These are phyloP conservation scores for Calephelis virginiensis DNA, from an alignment of 1,140 invertebrate species.

Conservation along the genomic window DNA sequence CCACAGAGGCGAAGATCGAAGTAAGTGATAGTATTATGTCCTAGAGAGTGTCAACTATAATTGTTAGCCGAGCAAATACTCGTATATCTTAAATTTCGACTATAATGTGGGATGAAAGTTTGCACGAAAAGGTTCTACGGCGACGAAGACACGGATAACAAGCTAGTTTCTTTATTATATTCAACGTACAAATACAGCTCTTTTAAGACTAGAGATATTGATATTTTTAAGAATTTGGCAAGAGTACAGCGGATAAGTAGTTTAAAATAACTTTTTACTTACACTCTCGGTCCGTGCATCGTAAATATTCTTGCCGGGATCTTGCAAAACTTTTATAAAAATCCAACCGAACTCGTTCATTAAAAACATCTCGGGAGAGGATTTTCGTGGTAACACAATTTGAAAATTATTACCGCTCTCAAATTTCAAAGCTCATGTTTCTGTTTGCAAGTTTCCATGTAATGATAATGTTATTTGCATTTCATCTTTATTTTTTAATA, in stretches of 20 bases:
- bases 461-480: too few relatives aligned
- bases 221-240: slow-evolving; percentile 1
- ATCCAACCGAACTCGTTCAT: slow-evolving; percentile 37
- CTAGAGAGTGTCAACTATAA: too few relatives aligned
- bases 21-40: too few relatives aligned
- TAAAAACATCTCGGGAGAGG: slow-evolving; percentile 38
- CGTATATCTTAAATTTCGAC: too few relatives aligned
- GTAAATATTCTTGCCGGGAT: slow-evolving; percentile 21
- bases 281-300: slow-evolving; percentile 14
- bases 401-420: slow-evolving; percentile 35
- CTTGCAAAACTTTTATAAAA: slow-evolving; percentile 35
- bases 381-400: slow-evolving; percentile 40
- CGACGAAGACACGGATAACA: too few relatives aligned
- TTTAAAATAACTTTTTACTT: slow-evolving; percentile 20
- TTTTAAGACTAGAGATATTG: neutral
- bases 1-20: too few relatives aligned
- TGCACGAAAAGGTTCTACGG: too few relatives aligned
- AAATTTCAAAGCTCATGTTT: slow-evolving; percentile 28
- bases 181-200: too few relatives aligned
- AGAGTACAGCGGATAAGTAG: slow-evolving; percentile 14
- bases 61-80: too few relatives aligned
- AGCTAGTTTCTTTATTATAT: too few relatives aligned
- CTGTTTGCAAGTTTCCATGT: slow-evolving; percentile 23
- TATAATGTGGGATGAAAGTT: too few relatives aligned
- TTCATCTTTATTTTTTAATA: too few relatives aligned